Evolutionary conservation across 2,113 vertebrate genomes (phyloP).

Genomic region (Struthidea cinerea): DNA sequence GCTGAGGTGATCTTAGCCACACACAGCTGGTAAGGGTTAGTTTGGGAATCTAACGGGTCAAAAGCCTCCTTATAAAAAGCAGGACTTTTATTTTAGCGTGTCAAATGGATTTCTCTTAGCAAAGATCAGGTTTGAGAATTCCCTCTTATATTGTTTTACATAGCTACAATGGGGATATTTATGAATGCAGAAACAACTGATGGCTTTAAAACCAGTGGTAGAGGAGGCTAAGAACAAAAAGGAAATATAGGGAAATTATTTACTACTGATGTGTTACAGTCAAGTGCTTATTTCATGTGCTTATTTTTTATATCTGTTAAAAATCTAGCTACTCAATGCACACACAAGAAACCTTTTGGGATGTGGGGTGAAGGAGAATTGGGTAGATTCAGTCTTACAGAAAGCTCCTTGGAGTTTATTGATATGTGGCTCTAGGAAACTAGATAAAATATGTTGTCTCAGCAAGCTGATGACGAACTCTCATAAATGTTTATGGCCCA

Average conservation of each 20-base stretch:
- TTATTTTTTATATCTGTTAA: background rate
- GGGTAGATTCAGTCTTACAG: background rate
- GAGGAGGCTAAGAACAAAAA: background rate
- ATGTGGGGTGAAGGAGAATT: background rate
- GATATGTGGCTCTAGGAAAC: background rate
- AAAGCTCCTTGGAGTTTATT: background rate
- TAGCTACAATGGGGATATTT: background rate
- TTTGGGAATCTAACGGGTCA: background rate
- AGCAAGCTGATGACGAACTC: constrained; percentile 21
- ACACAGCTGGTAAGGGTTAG: background rate
- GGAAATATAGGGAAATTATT: background rate
- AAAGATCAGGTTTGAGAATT: background rate
- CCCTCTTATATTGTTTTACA: background rate
- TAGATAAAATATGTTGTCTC: constrained; percentile 36
- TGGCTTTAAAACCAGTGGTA: background rate
- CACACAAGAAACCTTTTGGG: background rate
- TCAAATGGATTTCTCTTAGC: background rate
- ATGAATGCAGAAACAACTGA: background rate
- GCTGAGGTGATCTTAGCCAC: background rate
- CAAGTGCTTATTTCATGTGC: background rate
- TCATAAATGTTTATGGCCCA: constrained; percentile 42
- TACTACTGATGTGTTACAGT: background rate
- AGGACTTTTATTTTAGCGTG: background rate
- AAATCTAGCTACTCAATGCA: background rate
- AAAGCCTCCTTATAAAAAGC: background rate